These are phyloP conservation scores for Esox masquinongy DNA, from an alignment of 2,797 vertebrate genomes.

Conservation along the genomic window DNA sequence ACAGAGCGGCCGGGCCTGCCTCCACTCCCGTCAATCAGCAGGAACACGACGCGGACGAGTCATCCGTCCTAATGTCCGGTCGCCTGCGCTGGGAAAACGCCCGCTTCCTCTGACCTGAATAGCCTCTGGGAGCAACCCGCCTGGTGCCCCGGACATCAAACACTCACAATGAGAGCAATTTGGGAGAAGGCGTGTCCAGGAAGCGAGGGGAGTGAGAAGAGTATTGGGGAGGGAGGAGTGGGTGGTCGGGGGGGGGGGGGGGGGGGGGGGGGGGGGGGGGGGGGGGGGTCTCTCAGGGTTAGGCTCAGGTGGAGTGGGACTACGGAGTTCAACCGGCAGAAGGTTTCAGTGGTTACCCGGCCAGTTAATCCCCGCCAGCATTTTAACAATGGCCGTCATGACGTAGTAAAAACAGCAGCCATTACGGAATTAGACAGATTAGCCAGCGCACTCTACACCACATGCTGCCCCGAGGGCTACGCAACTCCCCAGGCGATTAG, in stretches of 20 bases:
- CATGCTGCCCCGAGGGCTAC: conserved; percentile 31
- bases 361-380: conserved; percentile 54
- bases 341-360: conserved; percentile 41
- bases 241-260: conserved; percentile 14
- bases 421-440: conserved; percentile 42
- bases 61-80: conserved; percentile 74
- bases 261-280: neutral
- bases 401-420: conserved; percentile 49
- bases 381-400: conserved; percentile 55
- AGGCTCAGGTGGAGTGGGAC: neutral
- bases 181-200: conserved; percentile 78
- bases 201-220: conserved; percentile 73
- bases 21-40: conserved; percentile 57
- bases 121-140: conserved; percentile 68
- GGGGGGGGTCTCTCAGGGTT: neutral
- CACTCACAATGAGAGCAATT: conserved; percentile 76
- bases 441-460: neutral
- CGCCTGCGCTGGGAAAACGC: conserved; percentile 56
- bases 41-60: conserved; percentile 54
- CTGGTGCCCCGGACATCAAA: conserved; percentile 69
- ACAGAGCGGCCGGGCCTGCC: conserved; percentile 31
- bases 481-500: conserved; percentile 38
- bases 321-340: conserved; percentile 43
- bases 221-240: conserved; percentile 39
- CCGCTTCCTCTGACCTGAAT: conserved; percentile 70